Base-by-base conservation (phyloP, 2,113 vertebrate genomes). In the Sisor rabdophorus region DNA sequence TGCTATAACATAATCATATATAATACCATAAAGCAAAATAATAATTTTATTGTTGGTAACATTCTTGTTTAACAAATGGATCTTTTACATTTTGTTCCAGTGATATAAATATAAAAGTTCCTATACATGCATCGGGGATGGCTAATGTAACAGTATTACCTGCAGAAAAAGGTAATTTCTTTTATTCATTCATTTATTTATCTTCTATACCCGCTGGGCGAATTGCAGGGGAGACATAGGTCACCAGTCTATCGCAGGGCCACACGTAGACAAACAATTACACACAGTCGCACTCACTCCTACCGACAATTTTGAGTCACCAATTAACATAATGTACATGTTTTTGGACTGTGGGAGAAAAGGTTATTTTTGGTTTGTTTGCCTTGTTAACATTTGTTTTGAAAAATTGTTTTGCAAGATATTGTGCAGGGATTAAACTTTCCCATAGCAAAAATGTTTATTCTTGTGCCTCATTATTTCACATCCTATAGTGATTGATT, bases 81-180 rank as follows among this genome's bases (percentile, higher is more conserved):
- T 44, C 53, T 82, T 75, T 71, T 30, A 30, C 24, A 19, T 71
- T 83, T 77, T 72, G 0, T 82, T 68, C 73, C 77, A 99, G 97
- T 84, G 90, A 87, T 5, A 87, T 97, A 79, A 99, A 98, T 86
- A 93, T 99, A 84, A 98, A 99, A 91, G 90, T 93, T 82, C 92
- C 86, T 0, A 87, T 99, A 65, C 87, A 87, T 36, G 85, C 96
- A 77, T 93, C 91, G 74, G 95, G 94, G 80, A 85, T 92, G 1
- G 91, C 94, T 80, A 92, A 89, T 78, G 91, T 99, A 88, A 90
- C 86, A 11, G 94, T 98, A 78, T 88, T 93, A 60, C 91, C 89
- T 59, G 87, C 83, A 60, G 83, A 77, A 75, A 85, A 89, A 94
- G 95, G 95, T 98, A 90, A 20, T 79, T 26, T 64, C 26, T 58